Evolutionary conservation across 53 echinoderm and acorn worm species (phyloP), one percentile per base, ranked within the genome.

Genomic region (Apostichopus leukothele): DNA sequence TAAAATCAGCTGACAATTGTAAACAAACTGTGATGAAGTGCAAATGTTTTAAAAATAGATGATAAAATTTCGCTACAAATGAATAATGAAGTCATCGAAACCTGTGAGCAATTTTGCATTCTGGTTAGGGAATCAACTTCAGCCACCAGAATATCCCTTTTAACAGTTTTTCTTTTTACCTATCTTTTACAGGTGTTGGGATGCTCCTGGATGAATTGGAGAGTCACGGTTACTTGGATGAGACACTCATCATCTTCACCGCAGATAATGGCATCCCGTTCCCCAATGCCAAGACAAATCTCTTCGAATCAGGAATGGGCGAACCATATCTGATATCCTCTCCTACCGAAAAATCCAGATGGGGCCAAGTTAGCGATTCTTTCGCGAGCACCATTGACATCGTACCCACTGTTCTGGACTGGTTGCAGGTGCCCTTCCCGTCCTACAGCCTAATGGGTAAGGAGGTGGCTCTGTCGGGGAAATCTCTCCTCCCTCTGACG

Each of bases 251-350:
- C 75, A 94, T 97, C 67, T 96, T 91, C 91, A 95, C 97, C 16
- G 87, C 97, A 1, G 97, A 97, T 79, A 97, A 97, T 63, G 97
- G 97, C 53, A 97, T 97, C 53, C 97, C 97, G 20, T 97, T 95
- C 91, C 97, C 95, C 54, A 94, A 95, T 73, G 96, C 96, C 86
- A 96, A 96, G 90, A 96, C 96, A 68, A 96, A 95, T 79, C 95
- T 96, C 6, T 96, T 92, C 75, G 97, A 95, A 68, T 80, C 93
- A 7, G 97, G 97, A 19, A 97, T 97, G 97, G 97, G 95, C 10
- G 97, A 97, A 75, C 97, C 97, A 0, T 93, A 95, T 92, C 78
- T 97, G 79, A 87, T 97, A 66, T 97, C 97, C 23, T 94, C 94
- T 18, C 97, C 97, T 4, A 54, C 67, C 8, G 86, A 86, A 67